Evolutionary conservation across 2,888 invertebrate species (phyloP).

Genomic region (Drosophila histrio): DNA sequence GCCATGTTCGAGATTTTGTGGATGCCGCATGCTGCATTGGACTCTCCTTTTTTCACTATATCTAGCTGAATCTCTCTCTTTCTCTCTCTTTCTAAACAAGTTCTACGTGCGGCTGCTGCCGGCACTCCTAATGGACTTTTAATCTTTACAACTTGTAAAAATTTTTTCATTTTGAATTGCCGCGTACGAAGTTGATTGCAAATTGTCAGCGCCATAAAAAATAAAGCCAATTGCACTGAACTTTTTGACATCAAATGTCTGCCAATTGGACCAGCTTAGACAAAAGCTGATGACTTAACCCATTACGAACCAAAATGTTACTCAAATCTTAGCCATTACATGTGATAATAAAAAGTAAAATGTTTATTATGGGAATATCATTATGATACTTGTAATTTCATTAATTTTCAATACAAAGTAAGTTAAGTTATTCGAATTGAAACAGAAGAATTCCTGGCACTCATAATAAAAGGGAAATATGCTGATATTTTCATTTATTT

Average conservation of each 20-base stretch:
- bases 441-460: not conserved
- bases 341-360: not conserved
- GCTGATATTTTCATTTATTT: not conserved
- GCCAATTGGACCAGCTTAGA: conserved; percentile 29
- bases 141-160: conserved; percentile 78
- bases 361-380: not conserved
- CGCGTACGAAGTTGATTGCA: conserved; percentile 55
- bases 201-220: conserved; percentile 61
- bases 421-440: not conserved
- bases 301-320: conserved; percentile 9
- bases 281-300: conserved; percentile 38
- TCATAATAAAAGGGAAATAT: too few relatives aligned
- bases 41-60: not conserved
- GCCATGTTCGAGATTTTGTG: conserved; percentile 38
- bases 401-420: not conserved
- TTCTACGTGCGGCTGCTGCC: conserved; percentile 55
- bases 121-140: conserved; percentile 74
- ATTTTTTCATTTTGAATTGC: conserved; percentile 36
- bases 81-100: conserved; percentile 55
- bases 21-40: conserved; percentile 2
- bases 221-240: conserved; percentile 40
- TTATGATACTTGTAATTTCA: not conserved
- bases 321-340: not conserved
- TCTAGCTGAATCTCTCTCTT: not conserved
- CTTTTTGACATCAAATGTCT: conserved; percentile 40